Percentiles rank a stretch among this genome's conserved stretches.
These are phyloP conservation scores for Delphinus delphis DNA, from an alignment of 2,113 vertebrate species.

Conservation along the genomic window DNA sequence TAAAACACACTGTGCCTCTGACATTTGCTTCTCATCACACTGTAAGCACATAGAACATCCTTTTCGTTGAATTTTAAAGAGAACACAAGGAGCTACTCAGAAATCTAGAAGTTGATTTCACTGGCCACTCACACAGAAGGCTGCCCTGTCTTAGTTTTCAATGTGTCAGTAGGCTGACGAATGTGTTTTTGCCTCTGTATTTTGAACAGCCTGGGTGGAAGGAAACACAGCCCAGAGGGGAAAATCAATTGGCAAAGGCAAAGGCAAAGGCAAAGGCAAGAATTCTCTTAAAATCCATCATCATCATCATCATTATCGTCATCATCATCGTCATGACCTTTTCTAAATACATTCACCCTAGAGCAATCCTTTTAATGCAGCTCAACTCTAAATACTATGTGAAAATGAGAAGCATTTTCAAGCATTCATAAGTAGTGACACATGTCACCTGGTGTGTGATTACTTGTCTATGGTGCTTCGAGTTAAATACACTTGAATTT, in stretches of 20 bases:
- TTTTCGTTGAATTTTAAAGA: fast-evolving
- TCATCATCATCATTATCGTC: background rate
- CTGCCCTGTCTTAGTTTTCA: no score
- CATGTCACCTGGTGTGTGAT: fast-evolving
- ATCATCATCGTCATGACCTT: background rate
- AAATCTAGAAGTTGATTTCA: fast-evolving
- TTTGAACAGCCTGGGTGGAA: background rate
- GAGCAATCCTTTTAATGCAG: fast-evolving
- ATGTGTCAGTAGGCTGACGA: fast-evolving
- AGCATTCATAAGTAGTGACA: fast-evolving
- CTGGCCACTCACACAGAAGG: fast-evolving
- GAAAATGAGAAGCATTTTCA: background rate
- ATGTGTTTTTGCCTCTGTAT: background rate
- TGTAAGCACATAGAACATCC: fast-evolving
- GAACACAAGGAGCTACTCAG: fast-evolving
- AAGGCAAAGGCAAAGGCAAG: background rate
- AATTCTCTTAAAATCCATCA: no score
- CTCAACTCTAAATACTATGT: background rate
- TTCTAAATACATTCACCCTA: background rate
- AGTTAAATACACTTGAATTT: background rate
- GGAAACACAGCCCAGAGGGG: background rate
- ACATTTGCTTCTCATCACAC: background rate
- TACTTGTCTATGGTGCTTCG: fast-evolving
- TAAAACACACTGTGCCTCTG: background rate
- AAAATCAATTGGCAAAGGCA: fast-evolving